Conservation (phyloP, 2,888 invertebrate genomes). For the Diaperis boleti region DNA sequence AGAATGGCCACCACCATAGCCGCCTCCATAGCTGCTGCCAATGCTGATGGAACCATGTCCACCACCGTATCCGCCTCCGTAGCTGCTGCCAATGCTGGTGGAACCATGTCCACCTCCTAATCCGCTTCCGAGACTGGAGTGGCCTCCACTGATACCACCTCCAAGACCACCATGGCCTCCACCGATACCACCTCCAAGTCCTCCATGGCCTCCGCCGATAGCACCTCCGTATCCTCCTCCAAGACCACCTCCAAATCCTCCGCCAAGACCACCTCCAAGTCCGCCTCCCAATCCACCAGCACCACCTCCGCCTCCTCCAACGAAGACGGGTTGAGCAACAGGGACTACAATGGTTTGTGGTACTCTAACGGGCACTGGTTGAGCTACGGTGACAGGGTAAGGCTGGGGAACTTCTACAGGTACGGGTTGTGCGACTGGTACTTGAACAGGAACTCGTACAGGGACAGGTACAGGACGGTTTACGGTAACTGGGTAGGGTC, state of each 20-base stretch:
- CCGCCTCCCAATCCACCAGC: conserved; percentile 39
- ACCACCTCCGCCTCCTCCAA: conserved; percentile 53
- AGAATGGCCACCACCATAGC: conserved; percentile 32
- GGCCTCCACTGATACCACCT: conserved; percentile 14
- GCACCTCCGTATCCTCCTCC: too few relatives aligned
- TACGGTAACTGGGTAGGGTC: conserved; percentile 54
- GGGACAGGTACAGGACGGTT: conserved; percentile 57
- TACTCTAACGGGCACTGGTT: conserved; percentile 66
- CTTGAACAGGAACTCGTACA: conserved; percentile 67
- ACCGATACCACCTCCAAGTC: conserved; percentile 38
- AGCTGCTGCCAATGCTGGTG: conserved; percentile 34
- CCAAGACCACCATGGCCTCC: conserved; percentile 34
- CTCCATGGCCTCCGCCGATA: conserved; percentile 45
- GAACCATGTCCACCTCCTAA: conserved; percentile 32
- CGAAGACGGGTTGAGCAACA: conserved; percentile 51
- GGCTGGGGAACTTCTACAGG: conserved; percentile 69
- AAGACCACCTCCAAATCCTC: conserved; percentile 29
- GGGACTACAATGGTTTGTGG: conserved; percentile 56
- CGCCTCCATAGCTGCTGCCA: conserved; percentile 21
- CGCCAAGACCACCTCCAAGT: too few relatives aligned
- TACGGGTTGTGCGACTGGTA: conserved; percentile 65
- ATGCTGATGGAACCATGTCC: conserved; percentile 28
- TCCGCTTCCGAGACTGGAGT: conserved; percentile 35
- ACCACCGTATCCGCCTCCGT: conserved; percentile 27
- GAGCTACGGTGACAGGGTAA: conserved; percentile 70